phyloP scores from a whole-genome alignment of 2,888 invertebrate species.

The Xylota segnis region DNA sequence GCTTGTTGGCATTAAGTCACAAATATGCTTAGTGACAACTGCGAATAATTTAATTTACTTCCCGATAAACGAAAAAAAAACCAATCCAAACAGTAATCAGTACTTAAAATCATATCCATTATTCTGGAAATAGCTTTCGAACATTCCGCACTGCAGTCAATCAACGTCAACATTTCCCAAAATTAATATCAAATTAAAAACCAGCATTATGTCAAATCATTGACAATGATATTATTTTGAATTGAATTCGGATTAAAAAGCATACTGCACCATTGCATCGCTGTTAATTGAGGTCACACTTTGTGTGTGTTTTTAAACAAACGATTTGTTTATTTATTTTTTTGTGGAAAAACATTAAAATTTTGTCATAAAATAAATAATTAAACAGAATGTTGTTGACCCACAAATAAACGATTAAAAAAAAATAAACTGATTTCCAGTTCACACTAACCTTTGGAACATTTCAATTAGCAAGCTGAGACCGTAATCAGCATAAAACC shows the following conservation, averaged over 20 bases:
- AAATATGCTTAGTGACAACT: too few relatives aligned
- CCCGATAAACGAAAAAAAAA: too few relatives aligned
- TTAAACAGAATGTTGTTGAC: not conserved
- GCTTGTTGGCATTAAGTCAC: too few relatives aligned
- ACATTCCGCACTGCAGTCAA: not conserved
- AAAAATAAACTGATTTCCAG: not conserved
- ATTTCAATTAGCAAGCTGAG: constrained; percentile 47
- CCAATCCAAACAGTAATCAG: not conserved
- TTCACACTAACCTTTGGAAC: constrained; percentile 27
- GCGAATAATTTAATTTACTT: too few relatives aligned
- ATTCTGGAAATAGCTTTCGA: not conserved
- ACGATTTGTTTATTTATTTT: not conserved
- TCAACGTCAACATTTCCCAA: not conserved
- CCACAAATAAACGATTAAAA: not conserved
- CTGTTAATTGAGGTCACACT: not conserved
- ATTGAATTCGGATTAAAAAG: constrained; percentile 2
- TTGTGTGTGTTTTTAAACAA: not conserved
- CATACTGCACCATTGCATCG: not conserved
- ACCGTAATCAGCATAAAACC: constrained; percentile 39
- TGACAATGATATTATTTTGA: constrained; percentile 7
- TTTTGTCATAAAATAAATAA: not conserved
- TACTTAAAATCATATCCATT: not conserved
- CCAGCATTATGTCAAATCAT: not conserved
- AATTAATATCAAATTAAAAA: not conserved
- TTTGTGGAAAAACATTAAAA: not conserved